Evolutionary conservation across 2,113 vertebrate genomes (phyloP).

Genomic region (Tragelaphus scriptus): DNA sequence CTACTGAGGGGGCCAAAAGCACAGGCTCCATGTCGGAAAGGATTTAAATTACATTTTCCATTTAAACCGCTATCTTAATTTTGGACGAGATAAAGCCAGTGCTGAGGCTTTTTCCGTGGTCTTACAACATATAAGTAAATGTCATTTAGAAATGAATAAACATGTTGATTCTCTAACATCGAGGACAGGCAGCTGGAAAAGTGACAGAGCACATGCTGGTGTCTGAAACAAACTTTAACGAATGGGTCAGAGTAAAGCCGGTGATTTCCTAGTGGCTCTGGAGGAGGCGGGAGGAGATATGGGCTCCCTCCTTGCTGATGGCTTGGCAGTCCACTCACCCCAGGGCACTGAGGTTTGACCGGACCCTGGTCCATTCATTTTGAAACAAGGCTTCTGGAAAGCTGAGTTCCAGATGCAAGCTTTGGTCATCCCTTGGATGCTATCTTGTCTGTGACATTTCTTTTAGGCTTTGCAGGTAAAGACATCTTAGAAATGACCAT

Average conservation of each 20-base stretch:
- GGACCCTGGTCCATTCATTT: rapidly evolving
- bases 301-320: rapidly evolving
- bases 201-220: rapidly evolving
- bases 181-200: background rate
- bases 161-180: rapidly evolving
- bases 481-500: background rate
- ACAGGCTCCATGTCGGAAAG: constrained; percentile 7
- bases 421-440: background rate
- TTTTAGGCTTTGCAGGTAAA: background rate
- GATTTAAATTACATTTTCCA: constrained; percentile 65
- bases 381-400: background rate
- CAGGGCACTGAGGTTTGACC: rapidly evolving
- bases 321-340: rapidly evolving
- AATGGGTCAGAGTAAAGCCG: too few species aligned
- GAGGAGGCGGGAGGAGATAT: rapidly evolving
- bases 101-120: background rate
- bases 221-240: background rate
- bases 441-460: rapidly evolving
- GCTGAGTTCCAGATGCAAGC: background rate
- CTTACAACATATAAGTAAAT: constrained; percentile 28
- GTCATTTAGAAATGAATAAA: background rate
- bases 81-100: constrained; percentile 52
- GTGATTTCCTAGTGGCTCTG: rapidly evolving
- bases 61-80: constrained; percentile 64
- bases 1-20: constrained; percentile 4